These are phyloP conservation scores for Stenurella melanura DNA, from an alignment of 2,888 invertebrate species.

Conservation along the genomic window DNA sequence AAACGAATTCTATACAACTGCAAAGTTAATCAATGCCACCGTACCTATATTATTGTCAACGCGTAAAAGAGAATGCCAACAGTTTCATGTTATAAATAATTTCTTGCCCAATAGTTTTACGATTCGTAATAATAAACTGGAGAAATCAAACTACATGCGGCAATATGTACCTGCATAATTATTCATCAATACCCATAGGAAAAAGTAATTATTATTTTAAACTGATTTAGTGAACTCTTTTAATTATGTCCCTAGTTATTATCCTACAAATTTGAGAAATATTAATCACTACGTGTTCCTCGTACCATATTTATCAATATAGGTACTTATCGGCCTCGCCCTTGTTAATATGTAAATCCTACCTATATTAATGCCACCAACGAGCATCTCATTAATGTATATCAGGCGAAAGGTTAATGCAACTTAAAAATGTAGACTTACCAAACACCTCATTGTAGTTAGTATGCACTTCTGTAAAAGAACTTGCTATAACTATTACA, in stretches of 20 bases:
- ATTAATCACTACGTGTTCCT: not conserved
- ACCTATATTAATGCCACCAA: not conserved
- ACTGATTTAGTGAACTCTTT: no score
- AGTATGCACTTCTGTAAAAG: slow-evolving; percentile 49
- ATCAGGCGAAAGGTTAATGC: not conserved
- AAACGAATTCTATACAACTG: not conserved
- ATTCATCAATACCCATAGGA: not conserved
- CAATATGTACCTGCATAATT: not conserved
- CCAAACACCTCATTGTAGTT: slow-evolving; percentile 60
- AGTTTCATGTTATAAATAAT: not conserved
- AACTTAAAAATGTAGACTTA: slow-evolving; percentile 51
- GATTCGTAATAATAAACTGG: not conserved
- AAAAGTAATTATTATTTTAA: not conserved
- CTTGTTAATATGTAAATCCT: not conserved
- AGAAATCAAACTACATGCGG: not conserved
- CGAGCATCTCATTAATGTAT: not conserved
- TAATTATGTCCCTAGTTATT: no score
- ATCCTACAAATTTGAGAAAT: no score
- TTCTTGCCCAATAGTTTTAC: not conserved
- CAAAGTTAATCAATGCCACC: not conserved
- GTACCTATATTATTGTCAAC: not conserved
- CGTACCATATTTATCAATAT: not conserved
- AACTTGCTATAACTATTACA: slow-evolving; percentile 61
- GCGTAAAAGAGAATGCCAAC: not conserved
- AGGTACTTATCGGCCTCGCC: not conserved